These are phyloP conservation scores for Adelges cooleyi DNA, from an alignment of 1,140 invertebrate species.

Conservation along the genomic window DNA sequence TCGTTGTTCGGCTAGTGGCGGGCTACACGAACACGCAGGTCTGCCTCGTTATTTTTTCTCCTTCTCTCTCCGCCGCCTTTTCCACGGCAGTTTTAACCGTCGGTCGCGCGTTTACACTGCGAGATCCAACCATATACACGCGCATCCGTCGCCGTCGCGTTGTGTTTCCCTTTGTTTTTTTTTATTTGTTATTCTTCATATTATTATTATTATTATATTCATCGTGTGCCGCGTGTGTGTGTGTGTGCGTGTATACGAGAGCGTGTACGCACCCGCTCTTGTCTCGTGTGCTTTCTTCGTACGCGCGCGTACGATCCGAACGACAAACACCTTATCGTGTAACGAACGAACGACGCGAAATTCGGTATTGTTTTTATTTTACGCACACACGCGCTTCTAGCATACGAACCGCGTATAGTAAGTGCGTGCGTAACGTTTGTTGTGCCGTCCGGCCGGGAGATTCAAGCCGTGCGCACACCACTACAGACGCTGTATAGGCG, in stretches of 20 bases:
- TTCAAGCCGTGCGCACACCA: neutral
- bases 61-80: conserved; percentile 29
- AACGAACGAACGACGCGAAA: too few species aligned
- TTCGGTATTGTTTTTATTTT: too few species aligned
- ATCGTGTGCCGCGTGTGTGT: too few species aligned
- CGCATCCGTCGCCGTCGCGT: conserved; percentile 1
- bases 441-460: conserved; percentile 29
- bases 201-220: too few species aligned
- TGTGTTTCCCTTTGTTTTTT: conserved; percentile 30
- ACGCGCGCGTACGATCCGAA: too few species aligned
- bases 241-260: too few species aligned
- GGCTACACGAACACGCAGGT: conserved; percentile 27
- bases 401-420: neutral
- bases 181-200: too few species aligned
- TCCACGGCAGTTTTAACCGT: conserved; percentile 40
- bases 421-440: conserved; percentile 19
- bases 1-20: conserved; percentile 23
- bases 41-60: conserved; percentile 27
- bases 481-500: conserved; percentile 36
- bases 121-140: conserved; percentile 7
- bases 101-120: conserved; percentile 29
- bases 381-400: too few species aligned
- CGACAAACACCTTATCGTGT: too few species aligned
- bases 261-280: neutral
- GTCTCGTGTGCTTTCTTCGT: too few species aligned